phyloP scores from a whole-genome alignment of 2,888 invertebrate genomes.

The Troides helena region DNA sequence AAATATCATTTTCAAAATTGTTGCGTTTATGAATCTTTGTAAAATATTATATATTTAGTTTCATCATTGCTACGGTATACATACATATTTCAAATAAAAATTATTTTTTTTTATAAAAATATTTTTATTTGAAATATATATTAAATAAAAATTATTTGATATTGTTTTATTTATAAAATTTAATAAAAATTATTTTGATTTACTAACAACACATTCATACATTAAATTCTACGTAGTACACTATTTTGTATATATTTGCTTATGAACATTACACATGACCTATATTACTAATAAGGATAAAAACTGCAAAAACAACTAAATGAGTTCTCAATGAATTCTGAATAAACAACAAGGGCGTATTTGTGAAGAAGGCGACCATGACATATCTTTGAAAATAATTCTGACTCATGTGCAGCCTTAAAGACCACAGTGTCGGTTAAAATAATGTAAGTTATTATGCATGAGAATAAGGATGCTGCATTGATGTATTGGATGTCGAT shows the following conservation, averaged over 20 bases:
- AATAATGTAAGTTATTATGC: conserved; percentile 16
- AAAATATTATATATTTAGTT: too few relatives aligned
- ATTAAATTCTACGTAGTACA: background rate
- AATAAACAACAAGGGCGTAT: conserved; percentile 49
- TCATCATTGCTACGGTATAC: too few relatives aligned
- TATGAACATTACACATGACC: background rate
- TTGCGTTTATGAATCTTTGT: too few relatives aligned
- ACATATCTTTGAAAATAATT: conserved; percentile 42
- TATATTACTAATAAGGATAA: conserved; percentile 29
- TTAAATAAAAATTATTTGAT: too few relatives aligned
- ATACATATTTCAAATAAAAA: too few relatives aligned
- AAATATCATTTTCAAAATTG: too few relatives aligned
- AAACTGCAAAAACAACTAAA: conserved; percentile 25
- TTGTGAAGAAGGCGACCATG: conserved; percentile 50
- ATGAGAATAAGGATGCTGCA: conserved; percentile 3
- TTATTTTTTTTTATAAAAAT: too few relatives aligned
- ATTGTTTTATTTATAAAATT: too few relatives aligned
- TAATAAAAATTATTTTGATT: too few relatives aligned
- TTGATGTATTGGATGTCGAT: background rate
- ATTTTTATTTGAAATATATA: too few relatives aligned
- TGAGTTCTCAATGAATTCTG: conserved; percentile 36
- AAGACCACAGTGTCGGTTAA: conserved; percentile 16
- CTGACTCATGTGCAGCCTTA: conserved; percentile 19
- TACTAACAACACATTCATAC: too few relatives aligned
- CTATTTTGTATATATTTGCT: background rate